Conservation (phyloP, 1,140 invertebrate genomes). For the Melipona quadrifasciata region DNA sequence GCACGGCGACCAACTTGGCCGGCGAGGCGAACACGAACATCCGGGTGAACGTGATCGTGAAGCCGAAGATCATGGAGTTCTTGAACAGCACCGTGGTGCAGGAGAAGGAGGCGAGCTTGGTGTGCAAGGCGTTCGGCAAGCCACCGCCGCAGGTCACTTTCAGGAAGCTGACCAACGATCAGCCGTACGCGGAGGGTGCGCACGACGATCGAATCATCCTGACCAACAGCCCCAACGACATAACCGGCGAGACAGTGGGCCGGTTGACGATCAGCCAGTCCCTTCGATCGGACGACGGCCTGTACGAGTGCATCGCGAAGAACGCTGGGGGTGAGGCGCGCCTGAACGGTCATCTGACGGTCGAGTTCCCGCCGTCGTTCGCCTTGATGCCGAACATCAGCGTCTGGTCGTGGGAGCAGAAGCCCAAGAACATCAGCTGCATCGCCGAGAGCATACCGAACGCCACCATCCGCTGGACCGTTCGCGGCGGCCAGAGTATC, state of each 20-base stretch:
- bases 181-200: slow-evolving; percentile 83
- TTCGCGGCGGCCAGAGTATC: slow-evolving; percentile 80
- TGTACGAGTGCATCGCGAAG: slow-evolving; percentile 93
- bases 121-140: slow-evolving; percentile 89
- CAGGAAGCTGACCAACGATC: slow-evolving; percentile 83
- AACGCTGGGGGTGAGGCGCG: slow-evolving; percentile 89
- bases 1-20: slow-evolving; percentile 91
- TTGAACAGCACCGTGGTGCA: slow-evolving; percentile 88
- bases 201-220: slow-evolving; percentile 86
- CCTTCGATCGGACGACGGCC: slow-evolving; percentile 89
- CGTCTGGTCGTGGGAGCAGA: slow-evolving; percentile 90
- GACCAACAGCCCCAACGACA: slow-evolving; percentile 82
- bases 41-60: slow-evolving; percentile 86
- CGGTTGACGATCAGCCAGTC: slow-evolving; percentile 83
- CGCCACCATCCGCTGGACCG: slow-evolving; percentile 93
- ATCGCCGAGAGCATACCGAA: slow-evolving; percentile 95
- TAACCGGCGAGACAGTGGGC: slow-evolving; percentile 84
- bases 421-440: slow-evolving; percentile 92
- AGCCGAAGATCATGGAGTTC: slow-evolving; percentile 90
- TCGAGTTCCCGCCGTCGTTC: slow-evolving; percentile 92
- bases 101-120: slow-evolving; percentile 85
- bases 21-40: slow-evolving; percentile 86
- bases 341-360: slow-evolving; percentile 91
- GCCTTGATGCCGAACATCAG: slow-evolving; percentile 87
- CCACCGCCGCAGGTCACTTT: slow-evolving; percentile 90